Evolutionary conservation across 2,888 invertebrate species (phyloP).

Genomic region (Napeogenes inachia): DNA sequence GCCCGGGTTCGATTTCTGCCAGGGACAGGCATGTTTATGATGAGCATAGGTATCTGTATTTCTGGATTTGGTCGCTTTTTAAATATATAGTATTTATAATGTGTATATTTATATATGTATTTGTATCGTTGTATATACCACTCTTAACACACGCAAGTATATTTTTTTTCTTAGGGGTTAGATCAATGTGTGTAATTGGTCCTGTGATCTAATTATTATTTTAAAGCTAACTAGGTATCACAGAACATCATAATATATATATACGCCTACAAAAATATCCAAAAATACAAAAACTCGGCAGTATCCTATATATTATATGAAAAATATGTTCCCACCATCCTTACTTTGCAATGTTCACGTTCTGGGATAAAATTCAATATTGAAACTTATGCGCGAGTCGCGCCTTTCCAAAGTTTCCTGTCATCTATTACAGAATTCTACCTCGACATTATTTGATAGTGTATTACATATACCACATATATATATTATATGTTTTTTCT

Average conservation of each 20-base stretch:
- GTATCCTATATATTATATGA: background rate
- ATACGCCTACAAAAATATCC: no score
- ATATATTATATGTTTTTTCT: constrained; percentile 15
- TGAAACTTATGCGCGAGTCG: constrained; percentile 30
- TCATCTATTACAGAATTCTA: constrained; percentile 17
- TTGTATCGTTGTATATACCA: no score
- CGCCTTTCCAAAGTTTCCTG: constrained; percentile 18
- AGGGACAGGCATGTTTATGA: no score
- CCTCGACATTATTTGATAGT: constrained; percentile 16
- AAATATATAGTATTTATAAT: no score
- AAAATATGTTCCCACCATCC: background rate
- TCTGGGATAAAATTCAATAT: constrained; percentile 30
- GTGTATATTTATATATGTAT: no score
- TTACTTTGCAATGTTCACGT: constrained; percentile 9
- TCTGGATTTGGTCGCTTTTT: no score
- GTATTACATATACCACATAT: constrained; percentile 9
- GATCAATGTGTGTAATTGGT: no score
- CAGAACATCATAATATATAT: background rate
- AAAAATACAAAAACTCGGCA: background rate
- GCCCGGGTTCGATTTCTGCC: no score
- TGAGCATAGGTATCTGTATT: no score
- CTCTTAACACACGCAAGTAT: no score
- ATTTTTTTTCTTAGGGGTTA: no score
- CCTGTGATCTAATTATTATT: no score
- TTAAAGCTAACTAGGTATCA: background rate